Conservation (phyloP, 2,113 vertebrate species). For the Leuciscus idus region DNA sequence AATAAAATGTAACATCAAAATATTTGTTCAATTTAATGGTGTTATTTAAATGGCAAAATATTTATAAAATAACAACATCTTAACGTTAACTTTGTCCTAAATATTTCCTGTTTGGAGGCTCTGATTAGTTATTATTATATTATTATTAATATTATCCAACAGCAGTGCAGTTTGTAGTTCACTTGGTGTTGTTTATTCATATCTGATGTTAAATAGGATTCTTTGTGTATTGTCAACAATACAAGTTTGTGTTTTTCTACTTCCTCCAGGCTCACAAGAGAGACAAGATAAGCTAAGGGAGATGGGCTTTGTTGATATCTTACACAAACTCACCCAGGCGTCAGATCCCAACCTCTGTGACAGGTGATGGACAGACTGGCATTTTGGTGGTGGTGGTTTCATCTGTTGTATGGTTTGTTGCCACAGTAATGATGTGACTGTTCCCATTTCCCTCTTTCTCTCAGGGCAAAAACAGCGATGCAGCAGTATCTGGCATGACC, state of each 20-base stretch:
- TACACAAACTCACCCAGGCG: conserved; percentile 95
- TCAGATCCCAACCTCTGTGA: conserved; percentile 94
- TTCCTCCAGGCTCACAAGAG: conserved; percentile 89
- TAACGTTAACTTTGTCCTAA: not conserved
- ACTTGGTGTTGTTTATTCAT: not conserved
- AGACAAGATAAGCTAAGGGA: conserved; percentile 96
- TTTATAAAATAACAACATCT: not conserved
- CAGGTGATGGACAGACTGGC: conserved; percentile 74
- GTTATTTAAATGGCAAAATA: not conserved
- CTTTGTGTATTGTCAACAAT: not conserved
- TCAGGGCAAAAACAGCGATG: conserved; percentile 97
- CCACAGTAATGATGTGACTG: not conserved
- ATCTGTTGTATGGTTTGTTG: not conserved
- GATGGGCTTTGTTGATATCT: conserved; percentile 96
- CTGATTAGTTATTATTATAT: not conserved
- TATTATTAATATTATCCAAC: not conserved
- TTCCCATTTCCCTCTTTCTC: conserved; percentile 51
- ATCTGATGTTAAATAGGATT: not conserved
- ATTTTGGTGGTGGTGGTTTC: not conserved
- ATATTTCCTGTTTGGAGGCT: not conserved
- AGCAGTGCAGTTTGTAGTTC: too few species aligned
- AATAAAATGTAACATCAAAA: not conserved
- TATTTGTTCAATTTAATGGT: not conserved
- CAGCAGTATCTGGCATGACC: conserved; percentile 98
- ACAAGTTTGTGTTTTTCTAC: not conserved